Percentiles rank a stretch among this genome's conserved stretches.
Conservation (phyloP, 2,888 invertebrate species). For the Cheilosia grossa region DNA sequence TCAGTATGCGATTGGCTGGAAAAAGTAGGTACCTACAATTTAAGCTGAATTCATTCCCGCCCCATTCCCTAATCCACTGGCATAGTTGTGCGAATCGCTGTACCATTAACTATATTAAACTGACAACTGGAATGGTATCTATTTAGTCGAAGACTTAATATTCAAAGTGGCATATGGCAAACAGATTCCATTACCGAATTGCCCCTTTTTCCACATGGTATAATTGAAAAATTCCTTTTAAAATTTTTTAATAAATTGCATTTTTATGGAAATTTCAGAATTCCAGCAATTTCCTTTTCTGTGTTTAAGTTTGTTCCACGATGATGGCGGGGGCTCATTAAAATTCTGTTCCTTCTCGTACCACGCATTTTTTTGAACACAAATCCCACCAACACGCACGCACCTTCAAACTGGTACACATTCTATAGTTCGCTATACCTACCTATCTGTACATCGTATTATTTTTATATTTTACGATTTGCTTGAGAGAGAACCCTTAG, state of each 20-base stretch:
- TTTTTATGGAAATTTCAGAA: conserved; percentile 29
- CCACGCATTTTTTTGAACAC: conserved; percentile 49
- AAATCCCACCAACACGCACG: conserved; percentile 44
- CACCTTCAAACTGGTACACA: conserved; percentile 53
- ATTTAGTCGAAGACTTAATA: conserved; percentile 11
- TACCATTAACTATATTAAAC: too few species aligned
- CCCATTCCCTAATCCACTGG: too few species aligned
- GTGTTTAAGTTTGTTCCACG: background rate
- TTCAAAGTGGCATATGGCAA: background rate
- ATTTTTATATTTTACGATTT: conserved; percentile 72
- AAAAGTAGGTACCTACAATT: too few species aligned
- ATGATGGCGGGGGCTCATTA: conserved; percentile 37
- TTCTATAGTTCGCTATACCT: conserved; percentile 3
- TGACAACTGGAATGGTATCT: background rate
- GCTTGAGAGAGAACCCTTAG: conserved; percentile 63
- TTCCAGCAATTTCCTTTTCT: conserved; percentile 14
- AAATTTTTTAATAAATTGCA: conserved; percentile 31
- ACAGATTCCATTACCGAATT: background rate
- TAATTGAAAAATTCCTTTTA: conserved; percentile 14
- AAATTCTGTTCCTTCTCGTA: conserved; percentile 52
- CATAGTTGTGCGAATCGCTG: too few species aligned
- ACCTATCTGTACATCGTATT: conserved; percentile 39
- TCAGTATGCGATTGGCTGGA: too few species aligned
- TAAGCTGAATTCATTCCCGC: too few species aligned
- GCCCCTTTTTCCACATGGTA: background rate